Base-by-base conservation (phyloP, 2,797 vertebrate genomes). In the Cyprinella venusta region DNA sequence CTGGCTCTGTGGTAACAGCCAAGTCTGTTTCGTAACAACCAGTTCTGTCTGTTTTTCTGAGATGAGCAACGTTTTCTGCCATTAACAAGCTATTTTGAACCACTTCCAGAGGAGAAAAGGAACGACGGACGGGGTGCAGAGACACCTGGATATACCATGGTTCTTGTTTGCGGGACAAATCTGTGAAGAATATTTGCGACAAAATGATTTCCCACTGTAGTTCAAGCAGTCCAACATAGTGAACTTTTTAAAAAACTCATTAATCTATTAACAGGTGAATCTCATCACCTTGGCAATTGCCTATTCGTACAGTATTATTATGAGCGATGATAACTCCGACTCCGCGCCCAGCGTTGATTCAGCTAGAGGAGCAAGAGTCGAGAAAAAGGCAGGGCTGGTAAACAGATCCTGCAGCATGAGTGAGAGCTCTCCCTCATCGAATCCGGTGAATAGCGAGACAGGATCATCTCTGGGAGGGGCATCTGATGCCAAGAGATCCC, bases 321-420 rank as follows among this genome's bases (percentile, higher is more conserved):
- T 96, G 95, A 96, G 93, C 93, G 94, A 95, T 92, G 94, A 94
- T 79, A 93, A 92, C 92, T 91, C 93, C 45, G 92, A 89, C 89
- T 90, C 92, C 70, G 87, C 79, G 91, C 86, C 92, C 89, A 91
- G 92, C 91, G 91, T 89, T 89, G 94, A 84, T 89, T 78, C 86
- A 81, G 87, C 90, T 64, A 89, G 91, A 65, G 91, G 91, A 87
- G 92, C 90, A 86, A 89, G 92, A 10, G 86, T 91, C 4, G 75
- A 89, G 0, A 89, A 91, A 87, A 81, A 84, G 59, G 82, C 87
- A 86, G 87, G 89, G 61, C 84, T 87, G 2, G 88, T 85, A 7
- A 88, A 83, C 63, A 36, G 88, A 52, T 88, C 85, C 6, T 89
- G 30, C 0, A 79, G 83, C 74, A 81, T 42, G 72, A 87, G 77